Conservation (phyloP, 2,888 invertebrate genomes). For the Steromphala cineraria region DNA sequence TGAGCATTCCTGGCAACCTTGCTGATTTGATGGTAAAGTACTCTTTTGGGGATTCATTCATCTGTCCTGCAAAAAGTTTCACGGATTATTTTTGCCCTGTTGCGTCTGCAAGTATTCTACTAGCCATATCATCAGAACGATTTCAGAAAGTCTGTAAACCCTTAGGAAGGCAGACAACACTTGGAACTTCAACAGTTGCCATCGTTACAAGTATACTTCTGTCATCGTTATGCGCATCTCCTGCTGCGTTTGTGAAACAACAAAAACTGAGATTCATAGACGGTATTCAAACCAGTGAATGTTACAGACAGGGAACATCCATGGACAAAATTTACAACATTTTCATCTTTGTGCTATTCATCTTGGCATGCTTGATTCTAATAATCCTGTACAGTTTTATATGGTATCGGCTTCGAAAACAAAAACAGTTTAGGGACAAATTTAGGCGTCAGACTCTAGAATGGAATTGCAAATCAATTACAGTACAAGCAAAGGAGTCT, state of each 20-base stretch:
- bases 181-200: not conserved
- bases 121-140: not conserved
- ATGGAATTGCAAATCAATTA: too few species aligned
- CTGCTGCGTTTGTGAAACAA: too few species aligned
- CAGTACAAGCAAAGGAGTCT: too few species aligned
- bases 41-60: not conserved
- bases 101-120: not conserved
- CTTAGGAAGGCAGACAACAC: not conserved
- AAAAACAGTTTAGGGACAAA: too few species aligned
- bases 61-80: not conserved
- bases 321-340: too few species aligned
- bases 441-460: too few species aligned
- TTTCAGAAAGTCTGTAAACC: not conserved
- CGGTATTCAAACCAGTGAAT: too few species aligned
- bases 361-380: too few species aligned
- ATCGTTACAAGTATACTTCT: not conserved
- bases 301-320: too few species aligned
- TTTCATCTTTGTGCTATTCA: too few species aligned
- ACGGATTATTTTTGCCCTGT: not conserved
- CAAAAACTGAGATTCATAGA: not conserved
- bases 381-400: too few species aligned
- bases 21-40: not conserved
- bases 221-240: not conserved
- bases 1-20: not conserved
- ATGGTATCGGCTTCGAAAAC: too few species aligned